These are phyloP conservation scores for Drosophila testacea DNA, from an alignment of 2,888 invertebrate genomes.

Conservation along the genomic window DNA sequence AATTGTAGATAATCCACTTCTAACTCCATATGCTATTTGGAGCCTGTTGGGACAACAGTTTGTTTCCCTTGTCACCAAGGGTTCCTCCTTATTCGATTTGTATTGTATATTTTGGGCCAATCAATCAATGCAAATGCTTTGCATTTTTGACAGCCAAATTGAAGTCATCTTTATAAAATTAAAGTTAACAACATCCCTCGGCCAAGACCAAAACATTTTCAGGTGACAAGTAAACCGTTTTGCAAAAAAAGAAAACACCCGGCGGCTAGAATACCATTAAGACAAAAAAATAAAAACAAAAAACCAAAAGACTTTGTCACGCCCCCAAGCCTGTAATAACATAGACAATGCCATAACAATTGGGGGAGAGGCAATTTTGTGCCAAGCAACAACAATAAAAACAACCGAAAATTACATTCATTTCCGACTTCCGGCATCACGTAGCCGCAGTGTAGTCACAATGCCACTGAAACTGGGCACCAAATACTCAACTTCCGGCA, in stretches of 20 bases:
- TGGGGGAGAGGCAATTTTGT: constrained; percentile 29
- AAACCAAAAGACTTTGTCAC: constrained; percentile 30
- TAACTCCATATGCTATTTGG: background rate
- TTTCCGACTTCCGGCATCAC: constrained; percentile 74
- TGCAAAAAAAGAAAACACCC: constrained; percentile 29
- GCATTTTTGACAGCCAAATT: constrained; percentile 38
- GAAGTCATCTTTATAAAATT: constrained; percentile 37
- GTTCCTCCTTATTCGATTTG: constrained; percentile 35
- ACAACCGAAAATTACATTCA: constrained; percentile 61
- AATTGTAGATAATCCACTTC: constrained; percentile 37
- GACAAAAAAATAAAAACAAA: constrained; percentile 8
- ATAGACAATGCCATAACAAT: constrained; percentile 61
- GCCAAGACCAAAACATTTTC: constrained; percentile 7
- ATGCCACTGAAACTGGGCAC: constrained; percentile 36
- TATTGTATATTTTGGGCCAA: constrained; percentile 45
- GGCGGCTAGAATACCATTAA: constrained; percentile 30
- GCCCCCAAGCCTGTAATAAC: constrained; percentile 41
- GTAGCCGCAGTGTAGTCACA: constrained; percentile 58
- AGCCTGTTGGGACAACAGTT: constrained; percentile 8
- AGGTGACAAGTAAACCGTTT: constrained; percentile 28
- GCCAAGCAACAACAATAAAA: constrained; percentile 31
- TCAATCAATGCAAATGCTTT: constrained; percentile 64
- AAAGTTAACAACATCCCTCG: constrained; percentile 16
- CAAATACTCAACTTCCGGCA: constrained; percentile 61
- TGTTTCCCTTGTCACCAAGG: constrained; percentile 34